Evolutionary conservation across 2,113 vertebrate species (phyloP).

Genomic region (Isurus oxyrinchus): DNA sequence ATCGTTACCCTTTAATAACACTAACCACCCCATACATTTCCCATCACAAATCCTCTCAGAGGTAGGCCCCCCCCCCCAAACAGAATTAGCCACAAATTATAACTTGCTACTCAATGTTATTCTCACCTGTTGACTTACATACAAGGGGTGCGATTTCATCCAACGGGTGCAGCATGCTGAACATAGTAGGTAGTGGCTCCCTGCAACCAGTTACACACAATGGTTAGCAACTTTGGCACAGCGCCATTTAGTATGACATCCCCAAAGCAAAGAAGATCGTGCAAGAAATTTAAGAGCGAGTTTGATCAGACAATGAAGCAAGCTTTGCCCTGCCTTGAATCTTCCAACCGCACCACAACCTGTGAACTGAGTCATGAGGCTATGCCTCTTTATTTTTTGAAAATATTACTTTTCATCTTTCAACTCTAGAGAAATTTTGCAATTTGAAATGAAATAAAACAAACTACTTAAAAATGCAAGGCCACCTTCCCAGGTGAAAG

Average conservation of each 20-base stretch:
- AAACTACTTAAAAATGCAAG: no score
- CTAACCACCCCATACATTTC: not conserved
- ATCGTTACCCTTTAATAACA: not conserved
- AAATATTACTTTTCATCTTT: no score
- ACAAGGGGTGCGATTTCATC: constrained; percentile 90
- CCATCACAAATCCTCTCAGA: not conserved
- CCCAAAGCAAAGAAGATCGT: not conserved
- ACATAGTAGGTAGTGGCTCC: constrained; percentile 85
- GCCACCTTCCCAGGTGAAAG: no score
- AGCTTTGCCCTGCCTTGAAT: not conserved
- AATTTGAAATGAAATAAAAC: no score
- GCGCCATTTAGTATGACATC: not conserved
- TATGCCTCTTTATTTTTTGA: no score
- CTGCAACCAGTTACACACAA: constrained; percentile 50
- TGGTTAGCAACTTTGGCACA: not conserved
- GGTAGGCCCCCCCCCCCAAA: not conserved
- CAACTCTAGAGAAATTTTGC: no score
- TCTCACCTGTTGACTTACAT: constrained; percentile 77
- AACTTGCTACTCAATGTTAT: not conserved
- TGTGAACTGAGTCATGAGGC: not conserved
- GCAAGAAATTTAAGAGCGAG: not conserved
- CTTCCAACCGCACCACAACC: not conserved
- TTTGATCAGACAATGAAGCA: not conserved
- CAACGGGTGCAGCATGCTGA: constrained; percentile 93
- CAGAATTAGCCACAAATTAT: not conserved